Conservation (phyloP, 2,113 vertebrate genomes). For the Odontesthes bonariensis region DNA sequence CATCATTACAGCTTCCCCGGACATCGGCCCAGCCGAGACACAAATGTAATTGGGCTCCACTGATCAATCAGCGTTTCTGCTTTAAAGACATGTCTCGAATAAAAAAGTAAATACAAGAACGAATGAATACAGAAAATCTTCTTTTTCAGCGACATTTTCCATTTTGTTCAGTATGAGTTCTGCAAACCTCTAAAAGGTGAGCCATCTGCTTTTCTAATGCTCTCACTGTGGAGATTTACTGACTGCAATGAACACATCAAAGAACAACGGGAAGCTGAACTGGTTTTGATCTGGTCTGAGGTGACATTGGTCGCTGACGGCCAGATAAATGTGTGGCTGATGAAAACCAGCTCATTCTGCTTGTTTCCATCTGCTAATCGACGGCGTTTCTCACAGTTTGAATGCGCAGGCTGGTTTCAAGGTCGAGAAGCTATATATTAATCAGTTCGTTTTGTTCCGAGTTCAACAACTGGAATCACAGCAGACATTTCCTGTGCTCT, state of each 20-base stretch:
- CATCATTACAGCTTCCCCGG: conserved; percentile 28
- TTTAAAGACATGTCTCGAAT: not conserved
- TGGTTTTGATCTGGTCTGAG: not conserved
- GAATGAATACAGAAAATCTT: not conserved
- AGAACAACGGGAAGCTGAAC: not conserved
- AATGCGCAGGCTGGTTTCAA: not conserved
- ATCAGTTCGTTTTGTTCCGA: not conserved
- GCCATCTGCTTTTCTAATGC: not conserved
- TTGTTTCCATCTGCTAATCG: conserved; percentile 3
- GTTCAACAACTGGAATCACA: not conserved
- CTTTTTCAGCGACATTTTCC: not conserved
- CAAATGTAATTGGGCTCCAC: conserved; percentile 14
- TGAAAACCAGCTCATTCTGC: conserved; percentile 1
- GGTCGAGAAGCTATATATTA: not conserved
- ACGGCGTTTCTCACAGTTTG: not conserved
- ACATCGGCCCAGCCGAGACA: not conserved
- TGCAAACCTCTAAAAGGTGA: not conserved
- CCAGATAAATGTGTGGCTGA: conserved; percentile 7
- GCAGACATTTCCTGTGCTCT: not conserved
- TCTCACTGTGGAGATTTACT: not conserved
- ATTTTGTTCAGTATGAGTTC: conserved; percentile 4
- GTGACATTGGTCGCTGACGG: not conserved
- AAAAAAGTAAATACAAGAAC: not conserved
- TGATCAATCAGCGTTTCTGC: not conserved
- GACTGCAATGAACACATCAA: conserved; percentile 2